Evolutionary conservation across 35 echinoderm and acorn worm species (phyloP).

Genomic region (Apostichopus parvimensis): DNA sequence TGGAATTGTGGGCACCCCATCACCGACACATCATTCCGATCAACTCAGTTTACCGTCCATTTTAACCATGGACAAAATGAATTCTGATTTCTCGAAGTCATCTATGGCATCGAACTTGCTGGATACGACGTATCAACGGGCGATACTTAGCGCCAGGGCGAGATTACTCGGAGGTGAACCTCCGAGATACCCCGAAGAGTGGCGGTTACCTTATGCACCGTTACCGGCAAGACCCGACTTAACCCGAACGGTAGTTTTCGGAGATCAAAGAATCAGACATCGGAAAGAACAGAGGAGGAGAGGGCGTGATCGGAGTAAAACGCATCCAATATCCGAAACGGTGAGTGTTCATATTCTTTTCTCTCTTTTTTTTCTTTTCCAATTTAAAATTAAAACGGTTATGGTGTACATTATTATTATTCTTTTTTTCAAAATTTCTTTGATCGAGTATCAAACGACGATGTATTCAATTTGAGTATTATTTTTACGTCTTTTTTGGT

Average conservation of each 20-base stretch:
- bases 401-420: too few relatives aligned
- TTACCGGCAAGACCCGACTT: slow-evolving; percentile 84
- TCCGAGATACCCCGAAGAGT: slow-evolving; percentile 77
- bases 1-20: background rate
- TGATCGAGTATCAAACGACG: too few relatives aligned
- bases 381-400: too few relatives aligned
- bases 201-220: slow-evolving; percentile 80
- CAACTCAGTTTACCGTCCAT: slow-evolving; percentile 6
- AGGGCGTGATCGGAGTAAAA: slow-evolving; percentile 32
- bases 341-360: background rate
- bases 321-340: slow-evolving; percentile 1
- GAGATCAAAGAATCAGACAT: background rate
- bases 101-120: slow-evolving; percentile 61
- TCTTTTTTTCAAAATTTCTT: too few relatives aligned
- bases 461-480: too few relatives aligned
- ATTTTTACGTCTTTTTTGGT: too few relatives aligned
- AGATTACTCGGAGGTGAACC: slow-evolving; percentile 54
- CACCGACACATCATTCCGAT: background rate
- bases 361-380: too few relatives aligned
- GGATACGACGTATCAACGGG: slow-evolving; percentile 73
- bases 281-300: slow-evolving; percentile 24
- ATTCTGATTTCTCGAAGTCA: background rate
- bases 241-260: slow-evolving; percentile 52
- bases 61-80: slow-evolving; percentile 17
- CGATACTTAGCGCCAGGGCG: slow-evolving; percentile 57